Evolutionary conservation across 2,797 vertebrate species (phyloP).

Genomic region (Remorina albescens): DNA sequence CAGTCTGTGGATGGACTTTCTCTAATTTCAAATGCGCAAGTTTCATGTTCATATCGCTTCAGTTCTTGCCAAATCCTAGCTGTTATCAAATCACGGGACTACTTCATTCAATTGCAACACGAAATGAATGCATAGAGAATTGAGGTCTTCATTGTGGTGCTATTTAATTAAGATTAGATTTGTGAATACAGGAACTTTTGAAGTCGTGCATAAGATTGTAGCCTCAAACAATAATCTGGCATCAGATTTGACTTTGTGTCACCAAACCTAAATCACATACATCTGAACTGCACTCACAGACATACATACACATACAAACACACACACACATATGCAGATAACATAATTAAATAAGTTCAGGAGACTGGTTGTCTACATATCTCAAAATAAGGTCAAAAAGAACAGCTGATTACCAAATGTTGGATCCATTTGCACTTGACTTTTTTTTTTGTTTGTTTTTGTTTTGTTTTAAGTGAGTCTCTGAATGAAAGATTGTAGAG

Average conservation of each 20-base stretch:
- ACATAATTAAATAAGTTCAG: slow-evolving; percentile 45
- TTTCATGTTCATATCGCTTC: slow-evolving; percentile 28
- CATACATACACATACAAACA: slow-evolving; percentile 3
- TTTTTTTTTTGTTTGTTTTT: too few species aligned
- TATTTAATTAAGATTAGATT: slow-evolving; percentile 54
- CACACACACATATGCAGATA: slow-evolving; percentile 43
- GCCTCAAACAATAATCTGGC: slow-evolving; percentile 44
- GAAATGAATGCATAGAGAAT: slow-evolving; percentile 1
- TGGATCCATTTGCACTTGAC: slow-evolving; percentile 32
- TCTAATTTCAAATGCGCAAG: slow-evolving; percentile 12
- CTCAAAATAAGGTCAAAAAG: slow-evolving; percentile 37
- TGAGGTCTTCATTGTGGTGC: slow-evolving; percentile 17
- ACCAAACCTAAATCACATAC: slow-evolving; percentile 51
- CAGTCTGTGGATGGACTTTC: too few species aligned
- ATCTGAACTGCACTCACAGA: slow-evolving; percentile 36
- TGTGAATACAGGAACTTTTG: slow-evolving; percentile 40
- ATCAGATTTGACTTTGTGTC: slow-evolving; percentile 59
- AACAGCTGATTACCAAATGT: slow-evolving; percentile 18
- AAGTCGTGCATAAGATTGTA: slow-evolving; percentile 42
- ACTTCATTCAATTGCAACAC: slow-evolving; percentile 20
- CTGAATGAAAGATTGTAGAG: slow-evolving; percentile 15
- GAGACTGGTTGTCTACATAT: slow-evolving; percentile 51
- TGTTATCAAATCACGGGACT: slow-evolving; percentile 37
- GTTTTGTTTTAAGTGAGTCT: background rate
- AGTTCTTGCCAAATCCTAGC: slow-evolving; percentile 27